Percentiles rank a stretch among this genome's conserved stretches.
phyloP scores from a whole-genome alignment of 2,888 invertebrate species.

The Xanthia togata region DNA sequence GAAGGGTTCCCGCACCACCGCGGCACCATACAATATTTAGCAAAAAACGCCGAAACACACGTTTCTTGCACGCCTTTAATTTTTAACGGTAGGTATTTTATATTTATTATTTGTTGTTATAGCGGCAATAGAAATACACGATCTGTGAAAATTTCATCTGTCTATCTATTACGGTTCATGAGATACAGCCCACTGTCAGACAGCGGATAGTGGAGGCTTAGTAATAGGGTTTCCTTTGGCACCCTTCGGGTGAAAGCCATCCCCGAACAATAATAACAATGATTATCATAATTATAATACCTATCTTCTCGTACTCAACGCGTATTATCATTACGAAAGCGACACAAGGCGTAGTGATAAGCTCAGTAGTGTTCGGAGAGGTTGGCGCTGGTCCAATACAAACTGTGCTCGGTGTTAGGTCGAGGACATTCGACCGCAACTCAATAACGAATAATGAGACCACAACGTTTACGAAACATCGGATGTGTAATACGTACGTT shows the following conservation, averaged over 20 bases:
- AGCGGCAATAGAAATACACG: too few relatives aligned
- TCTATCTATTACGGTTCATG: too few relatives aligned
- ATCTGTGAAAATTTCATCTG: too few relatives aligned
- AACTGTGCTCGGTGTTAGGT: slow-evolving; percentile 59
- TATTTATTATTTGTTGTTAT: too few relatives aligned
- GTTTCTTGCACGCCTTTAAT: too few relatives aligned
- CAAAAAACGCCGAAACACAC: too few relatives aligned
- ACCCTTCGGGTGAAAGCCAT: not conserved
- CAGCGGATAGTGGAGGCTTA: too few relatives aligned
- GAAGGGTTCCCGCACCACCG: too few relatives aligned
- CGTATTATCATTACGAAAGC: slow-evolving; percentile 30
- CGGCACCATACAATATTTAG: too few relatives aligned
- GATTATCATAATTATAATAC: not conserved
- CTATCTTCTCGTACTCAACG: slow-evolving; percentile 14
- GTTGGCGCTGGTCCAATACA: slow-evolving; percentile 64
- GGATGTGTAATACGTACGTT: slow-evolving; percentile 31
- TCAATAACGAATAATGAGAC: slow-evolving; percentile 61
- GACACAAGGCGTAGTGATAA: slow-evolving; percentile 51
- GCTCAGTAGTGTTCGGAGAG: slow-evolving; percentile 48
- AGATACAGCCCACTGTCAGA: too few relatives aligned
- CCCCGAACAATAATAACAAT: not conserved
- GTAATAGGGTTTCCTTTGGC: too few relatives aligned
- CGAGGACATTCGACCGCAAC: slow-evolving; percentile 64
- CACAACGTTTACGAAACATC: slow-evolving; percentile 52
- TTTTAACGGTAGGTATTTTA: too few relatives aligned